Conservation (phyloP, 2,113 vertebrate species). For the Ursus arctos region DNA sequence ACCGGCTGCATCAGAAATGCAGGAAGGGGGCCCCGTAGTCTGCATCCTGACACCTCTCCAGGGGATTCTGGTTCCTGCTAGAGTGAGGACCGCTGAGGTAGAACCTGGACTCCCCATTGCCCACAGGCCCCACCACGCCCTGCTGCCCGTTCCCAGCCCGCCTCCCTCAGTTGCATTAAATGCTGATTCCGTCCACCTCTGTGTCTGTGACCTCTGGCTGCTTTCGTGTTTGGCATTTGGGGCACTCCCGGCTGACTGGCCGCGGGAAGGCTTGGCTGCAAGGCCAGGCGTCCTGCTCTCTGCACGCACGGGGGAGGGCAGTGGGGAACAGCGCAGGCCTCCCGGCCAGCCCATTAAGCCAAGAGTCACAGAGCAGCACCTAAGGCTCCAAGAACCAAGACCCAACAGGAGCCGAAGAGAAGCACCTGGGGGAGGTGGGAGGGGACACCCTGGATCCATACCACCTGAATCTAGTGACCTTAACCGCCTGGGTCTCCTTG, state of each 20-base stretch:
- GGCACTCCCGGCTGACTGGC: no score
- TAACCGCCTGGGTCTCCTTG: neutral
- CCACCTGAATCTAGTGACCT: neutral
- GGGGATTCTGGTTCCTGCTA: neutral
- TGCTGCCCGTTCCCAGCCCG: neutral
- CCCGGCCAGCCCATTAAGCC: neutral
- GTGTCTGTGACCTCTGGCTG: neutral
- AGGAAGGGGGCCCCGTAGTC: neutral
- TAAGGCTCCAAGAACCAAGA: neutral
- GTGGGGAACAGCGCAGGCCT: neutral
- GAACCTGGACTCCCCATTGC: neutral
- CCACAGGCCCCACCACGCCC: neutral
- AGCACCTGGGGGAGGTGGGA: no score
- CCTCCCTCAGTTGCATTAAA: neutral
- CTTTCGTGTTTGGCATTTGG: neutral
- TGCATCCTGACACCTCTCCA: neutral
- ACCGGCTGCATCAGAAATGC: neutral
- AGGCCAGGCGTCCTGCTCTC: neutral
- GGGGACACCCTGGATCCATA: neutral
- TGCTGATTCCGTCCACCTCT: neutral
- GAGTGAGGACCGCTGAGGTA: neutral
- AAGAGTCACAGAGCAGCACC: neutral
- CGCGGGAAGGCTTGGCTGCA: neutral
- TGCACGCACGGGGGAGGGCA: rapidly evolving
- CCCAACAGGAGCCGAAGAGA: neutral